Evolutionary conservation across 2,888 invertebrate species (phyloP), one percentile per base, ranked within the genome.

Genomic region (Schizotus pectinicornis): DNA sequence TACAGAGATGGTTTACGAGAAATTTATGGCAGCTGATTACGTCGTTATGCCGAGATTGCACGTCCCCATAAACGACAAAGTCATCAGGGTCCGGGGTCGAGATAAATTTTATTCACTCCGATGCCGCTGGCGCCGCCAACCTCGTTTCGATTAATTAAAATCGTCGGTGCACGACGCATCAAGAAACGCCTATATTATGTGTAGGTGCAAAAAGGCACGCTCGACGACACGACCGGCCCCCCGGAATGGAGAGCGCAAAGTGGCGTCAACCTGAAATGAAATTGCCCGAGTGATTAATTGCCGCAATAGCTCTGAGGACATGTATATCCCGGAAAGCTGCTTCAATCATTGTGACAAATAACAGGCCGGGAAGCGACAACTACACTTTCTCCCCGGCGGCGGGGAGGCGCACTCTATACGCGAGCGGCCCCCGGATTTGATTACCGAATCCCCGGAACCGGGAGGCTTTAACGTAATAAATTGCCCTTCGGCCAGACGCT

Each of bases 341-440:
- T 74, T 77, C 77, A 75, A 77, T 77, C 77, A 77, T 76, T 73
- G 73, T 77, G 76, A 77, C 77, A 77, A 77, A 77, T 76, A 75
- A 74, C 72, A 68, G 68, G 63, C 67, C 67, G 62, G 50, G 50
- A 32, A 41, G 51, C 56, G 55, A 55, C 59, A 56, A 56, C 59
- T 56, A 60, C 56, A 53, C 61, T 56, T 61, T 61, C 61, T 54
- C 48, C 39, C 36, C 42, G 46, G 49, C 49, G 43, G 31, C 22
- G 36, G 32, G 39, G 22, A 52, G 43, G 36, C 42, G 48, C 41
- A 46, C 51, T 54, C 55, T 55, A 41, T 46, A 50, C 51, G 47
- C 47, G 38, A 41, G 13, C 22, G 32, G 13, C 51, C 33, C 45
- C 37, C 48, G 39, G 55, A 59, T 55, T 55, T 59, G 54, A 59